Percentiles rank a stretch among this genome's conserved stretches.
Conservation (phyloP, 2,113 vertebrate species). For the Spea multiplicata region DNA sequence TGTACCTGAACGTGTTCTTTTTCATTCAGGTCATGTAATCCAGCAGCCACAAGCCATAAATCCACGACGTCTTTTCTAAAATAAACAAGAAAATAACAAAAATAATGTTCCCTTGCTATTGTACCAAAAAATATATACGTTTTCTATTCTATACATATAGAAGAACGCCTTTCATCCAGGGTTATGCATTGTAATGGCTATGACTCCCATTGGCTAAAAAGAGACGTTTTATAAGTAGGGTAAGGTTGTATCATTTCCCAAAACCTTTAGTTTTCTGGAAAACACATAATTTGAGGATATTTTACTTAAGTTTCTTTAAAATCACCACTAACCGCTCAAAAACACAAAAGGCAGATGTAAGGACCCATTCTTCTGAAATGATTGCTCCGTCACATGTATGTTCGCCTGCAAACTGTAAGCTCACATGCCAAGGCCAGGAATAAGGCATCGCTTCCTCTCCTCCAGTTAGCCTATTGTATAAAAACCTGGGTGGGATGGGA, state of each 20-base stretch:
- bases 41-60: constrained; percentile 50
- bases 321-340: constrained; percentile 48
- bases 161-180: too few relatives aligned
- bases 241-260: too few relatives aligned
- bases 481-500: constrained; percentile 49
- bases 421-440: constrained; percentile 61
- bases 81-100: neutral
- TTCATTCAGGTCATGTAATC: constrained; percentile 51
- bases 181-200: too few relatives aligned
- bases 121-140: too few relatives aligned
- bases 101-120: too few relatives aligned
- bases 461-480: constrained; percentile 51
- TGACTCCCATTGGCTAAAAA: too few relatives aligned
- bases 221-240: too few relatives aligned
- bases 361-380: constrained; percentile 55
- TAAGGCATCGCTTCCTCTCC: constrained; percentile 55
- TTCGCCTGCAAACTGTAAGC: constrained; percentile 52
- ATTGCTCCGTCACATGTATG: constrained; percentile 58
- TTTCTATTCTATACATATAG: too few relatives aligned
- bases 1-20: constrained; percentile 55
- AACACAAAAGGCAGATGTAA: constrained; percentile 61
- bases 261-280: too few relatives aligned
- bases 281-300: too few relatives aligned
- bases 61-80: constrained; percentile 47
- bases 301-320: neutral